These are phyloP conservation scores for Corythaeola cristata DNA, from an alignment of 2,113 vertebrate genomes.

Conservation along the genomic window DNA sequence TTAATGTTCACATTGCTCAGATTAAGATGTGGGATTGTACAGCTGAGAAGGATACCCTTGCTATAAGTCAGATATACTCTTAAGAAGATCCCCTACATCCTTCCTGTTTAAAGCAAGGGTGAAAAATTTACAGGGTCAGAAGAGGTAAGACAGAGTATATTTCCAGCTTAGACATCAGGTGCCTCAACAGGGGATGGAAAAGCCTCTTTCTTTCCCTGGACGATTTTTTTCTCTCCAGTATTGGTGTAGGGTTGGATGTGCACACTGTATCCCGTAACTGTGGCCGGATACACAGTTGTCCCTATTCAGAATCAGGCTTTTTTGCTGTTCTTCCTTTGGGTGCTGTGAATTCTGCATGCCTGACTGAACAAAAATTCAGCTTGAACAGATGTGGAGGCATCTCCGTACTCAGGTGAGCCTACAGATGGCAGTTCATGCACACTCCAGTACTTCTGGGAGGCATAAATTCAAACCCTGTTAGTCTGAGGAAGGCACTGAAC, in stretches of 20 bases:
- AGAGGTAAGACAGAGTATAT: neutral
- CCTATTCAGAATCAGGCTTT: neutral
- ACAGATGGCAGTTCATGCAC: neutral
- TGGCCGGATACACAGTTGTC: neutral
- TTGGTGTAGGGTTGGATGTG: neutral
- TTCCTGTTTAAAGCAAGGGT: constrained; percentile 8
- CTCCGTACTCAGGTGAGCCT: neutral
- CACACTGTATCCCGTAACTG: neutral
- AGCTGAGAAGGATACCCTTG: neutral
- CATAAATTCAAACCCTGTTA: neutral
- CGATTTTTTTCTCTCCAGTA: neutral
- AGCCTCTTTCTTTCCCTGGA: neutral
- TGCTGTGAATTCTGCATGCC: neutral
- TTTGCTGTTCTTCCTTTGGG: neutral
- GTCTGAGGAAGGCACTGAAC: neutral
- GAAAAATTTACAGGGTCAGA: neutral
- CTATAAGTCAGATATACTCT: neutral
- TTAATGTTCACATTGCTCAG: neutral
- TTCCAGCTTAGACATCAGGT: neutral
- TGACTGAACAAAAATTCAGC: neutral
- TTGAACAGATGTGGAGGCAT: neutral
- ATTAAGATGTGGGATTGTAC: neutral
- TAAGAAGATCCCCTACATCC: constrained; percentile 4
- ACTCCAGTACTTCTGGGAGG: neutral
- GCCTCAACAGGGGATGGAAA: neutral